phyloP scores from a whole-genome alignment of 2,797 vertebrate species.

The Pyrrhura leucotis region DNA sequence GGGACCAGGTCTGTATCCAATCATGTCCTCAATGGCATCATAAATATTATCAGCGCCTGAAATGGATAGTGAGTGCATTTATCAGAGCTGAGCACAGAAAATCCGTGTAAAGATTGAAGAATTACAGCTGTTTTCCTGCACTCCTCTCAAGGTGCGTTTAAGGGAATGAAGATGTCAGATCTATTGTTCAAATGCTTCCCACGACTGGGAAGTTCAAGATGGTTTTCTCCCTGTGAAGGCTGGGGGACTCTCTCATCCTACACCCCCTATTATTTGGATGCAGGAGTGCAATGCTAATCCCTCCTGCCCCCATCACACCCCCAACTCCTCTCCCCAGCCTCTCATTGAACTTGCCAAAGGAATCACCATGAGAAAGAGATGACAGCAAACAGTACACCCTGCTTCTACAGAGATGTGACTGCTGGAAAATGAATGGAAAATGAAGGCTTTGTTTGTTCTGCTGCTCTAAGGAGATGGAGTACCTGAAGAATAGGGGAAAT shows the following conservation, averaged over 20 bases:
- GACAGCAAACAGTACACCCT: not conserved
- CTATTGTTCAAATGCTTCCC: not conserved
- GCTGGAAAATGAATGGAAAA: not conserved
- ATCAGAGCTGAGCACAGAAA: not conserved
- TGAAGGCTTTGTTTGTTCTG: not conserved
- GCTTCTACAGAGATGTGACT: not conserved
- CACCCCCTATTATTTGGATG: not conserved
- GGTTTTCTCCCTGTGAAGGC: not conserved
- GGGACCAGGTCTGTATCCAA: slow-evolving; percentile 95
- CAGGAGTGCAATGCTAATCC: not conserved
- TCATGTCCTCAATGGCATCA: slow-evolving; percentile 98
- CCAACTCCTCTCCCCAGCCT: not conserved
- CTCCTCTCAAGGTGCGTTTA: not conserved
- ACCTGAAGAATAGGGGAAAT: not conserved
- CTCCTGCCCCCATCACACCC: rapidly evolving
- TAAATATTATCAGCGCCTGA: slow-evolving; percentile 95
- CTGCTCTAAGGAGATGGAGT: not conserved
- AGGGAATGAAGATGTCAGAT: not conserved
- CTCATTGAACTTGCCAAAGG: not conserved
- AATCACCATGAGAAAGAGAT: not conserved
- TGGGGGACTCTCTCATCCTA: not conserved
- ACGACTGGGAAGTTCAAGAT: not conserved
- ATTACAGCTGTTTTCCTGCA: not conserved
- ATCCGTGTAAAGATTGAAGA: not conserved
- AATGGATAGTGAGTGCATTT: not conserved